Conservation (phyloP, 2,797 vertebrate genomes). For the Pangasius larnaudii region DNA sequence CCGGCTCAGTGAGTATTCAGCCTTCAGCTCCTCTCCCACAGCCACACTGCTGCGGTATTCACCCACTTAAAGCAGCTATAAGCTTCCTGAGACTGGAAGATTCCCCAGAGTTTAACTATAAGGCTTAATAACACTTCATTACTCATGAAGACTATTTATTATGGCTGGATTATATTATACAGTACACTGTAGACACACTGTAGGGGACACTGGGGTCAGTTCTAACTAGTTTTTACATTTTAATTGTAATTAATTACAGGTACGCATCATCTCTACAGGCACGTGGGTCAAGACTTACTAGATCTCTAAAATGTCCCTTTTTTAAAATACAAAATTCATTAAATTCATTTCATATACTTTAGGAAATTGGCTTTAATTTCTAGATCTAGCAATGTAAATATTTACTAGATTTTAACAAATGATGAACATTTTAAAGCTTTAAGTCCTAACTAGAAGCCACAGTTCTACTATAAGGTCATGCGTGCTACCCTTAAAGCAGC, state of each 20-base stretch:
- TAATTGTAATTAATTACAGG: too few relatives aligned
- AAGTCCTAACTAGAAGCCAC: neutral
- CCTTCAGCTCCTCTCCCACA: too few relatives aligned
- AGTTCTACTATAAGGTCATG: neutral
- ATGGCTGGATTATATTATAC: neutral
- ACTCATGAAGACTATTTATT: neutral
- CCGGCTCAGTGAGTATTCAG: conserved; percentile 1
- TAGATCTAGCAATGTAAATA: neutral
- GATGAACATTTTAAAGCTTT: neutral
- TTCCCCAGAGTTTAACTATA: neutral
- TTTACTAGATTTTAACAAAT: neutral
- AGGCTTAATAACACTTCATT: neutral
- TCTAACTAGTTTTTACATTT: too few relatives aligned
- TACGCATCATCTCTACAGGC: neutral
- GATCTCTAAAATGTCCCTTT: neutral
- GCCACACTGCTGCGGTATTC: neutral
- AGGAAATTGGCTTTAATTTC: neutral
- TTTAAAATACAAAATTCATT: neutral
- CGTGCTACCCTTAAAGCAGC: neutral
- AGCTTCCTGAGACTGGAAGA: neutral
- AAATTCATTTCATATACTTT: neutral
- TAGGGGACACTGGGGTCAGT: neutral
- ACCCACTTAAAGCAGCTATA: too few relatives aligned
- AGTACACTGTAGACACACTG: neutral
- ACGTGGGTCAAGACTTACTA: neutral